Evolutionary conservation across 2,797 vertebrate species (phyloP).

Genomic region (Myioborus melanocephalus): DNA sequence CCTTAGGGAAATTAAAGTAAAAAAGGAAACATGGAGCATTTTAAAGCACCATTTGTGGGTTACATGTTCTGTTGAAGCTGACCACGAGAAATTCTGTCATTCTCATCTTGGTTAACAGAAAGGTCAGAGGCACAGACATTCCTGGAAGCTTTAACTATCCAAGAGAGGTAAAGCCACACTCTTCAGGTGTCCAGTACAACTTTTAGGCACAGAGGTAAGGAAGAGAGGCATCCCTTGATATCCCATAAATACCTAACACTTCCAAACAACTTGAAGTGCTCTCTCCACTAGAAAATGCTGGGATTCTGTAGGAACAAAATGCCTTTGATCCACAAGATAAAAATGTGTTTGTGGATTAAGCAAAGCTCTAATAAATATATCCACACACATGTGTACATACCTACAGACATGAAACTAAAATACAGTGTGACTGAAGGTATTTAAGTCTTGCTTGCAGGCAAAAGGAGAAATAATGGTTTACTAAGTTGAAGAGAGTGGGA

Average conservation of each 20-base stretch:
- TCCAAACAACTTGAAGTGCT: not conserved
- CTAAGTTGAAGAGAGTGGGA: not conserved
- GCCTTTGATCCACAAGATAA: not conserved
- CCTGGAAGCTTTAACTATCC: not conserved
- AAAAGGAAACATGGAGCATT: not conserved
- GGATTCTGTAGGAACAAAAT: not conserved
- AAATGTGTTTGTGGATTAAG: not conserved
- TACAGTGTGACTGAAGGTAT: not conserved
- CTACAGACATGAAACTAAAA: not conserved
- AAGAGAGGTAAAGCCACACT: not conserved
- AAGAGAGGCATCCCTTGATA: not conserved
- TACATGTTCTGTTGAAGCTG: not conserved
- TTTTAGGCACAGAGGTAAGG: not conserved
- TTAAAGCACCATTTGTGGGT: not conserved
- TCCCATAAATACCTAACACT: not conserved
- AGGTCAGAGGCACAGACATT: not conserved
- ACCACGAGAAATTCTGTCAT: not conserved
- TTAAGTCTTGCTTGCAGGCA: not conserved
- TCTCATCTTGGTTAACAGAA: not conserved
- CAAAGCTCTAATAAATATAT: not conserved
- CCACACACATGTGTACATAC: not conserved
- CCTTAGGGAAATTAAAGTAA: not conserved
- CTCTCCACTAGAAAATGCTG: not conserved
- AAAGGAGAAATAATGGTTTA: not conserved
- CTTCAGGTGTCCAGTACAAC: not conserved